phyloP scores from a whole-genome alignment of 2,113 vertebrate genomes.

The Alethe diademata region DNA sequence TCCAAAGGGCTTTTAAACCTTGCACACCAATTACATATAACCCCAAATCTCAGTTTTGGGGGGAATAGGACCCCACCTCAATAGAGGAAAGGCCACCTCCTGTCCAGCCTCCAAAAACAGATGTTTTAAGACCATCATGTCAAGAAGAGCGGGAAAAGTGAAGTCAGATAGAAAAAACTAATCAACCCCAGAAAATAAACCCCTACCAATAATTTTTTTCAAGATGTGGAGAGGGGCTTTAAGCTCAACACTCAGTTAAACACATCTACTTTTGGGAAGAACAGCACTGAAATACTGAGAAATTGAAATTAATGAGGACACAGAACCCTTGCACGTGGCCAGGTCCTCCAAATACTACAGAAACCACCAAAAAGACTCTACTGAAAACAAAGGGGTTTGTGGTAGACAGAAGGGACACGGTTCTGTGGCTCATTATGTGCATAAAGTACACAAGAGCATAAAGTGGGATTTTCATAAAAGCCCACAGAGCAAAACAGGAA shows the following conservation, averaged over 20 bases:
- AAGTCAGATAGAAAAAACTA: not conserved
- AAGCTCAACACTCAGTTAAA: not conserved
- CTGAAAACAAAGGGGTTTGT: not conserved
- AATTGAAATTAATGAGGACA: not conserved
- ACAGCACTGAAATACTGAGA: not conserved
- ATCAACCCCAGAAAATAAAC: not conserved
- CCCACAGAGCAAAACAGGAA: not conserved
- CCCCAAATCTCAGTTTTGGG: rapidly evolving
- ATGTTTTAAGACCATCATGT: not conserved
- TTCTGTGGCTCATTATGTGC: not conserved
- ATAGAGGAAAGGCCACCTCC: not conserved
- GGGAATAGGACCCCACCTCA: not conserved
- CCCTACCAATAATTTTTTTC: not conserved
- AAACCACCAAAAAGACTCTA: not conserved
- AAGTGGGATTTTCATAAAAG: not conserved
- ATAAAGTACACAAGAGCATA: not conserved
- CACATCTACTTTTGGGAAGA: not conserved
- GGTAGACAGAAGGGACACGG: not conserved
- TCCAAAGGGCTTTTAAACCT: not conserved
- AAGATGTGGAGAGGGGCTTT: not conserved
- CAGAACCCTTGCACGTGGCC: not conserved
- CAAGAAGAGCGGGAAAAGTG: not conserved
- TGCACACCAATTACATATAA: not conserved
- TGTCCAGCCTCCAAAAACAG: not conserved
- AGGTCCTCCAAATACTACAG: not conserved